Base-by-base conservation (phyloP, 2,888 invertebrate genomes). In the Zygogramma bicolorata region DNA sequence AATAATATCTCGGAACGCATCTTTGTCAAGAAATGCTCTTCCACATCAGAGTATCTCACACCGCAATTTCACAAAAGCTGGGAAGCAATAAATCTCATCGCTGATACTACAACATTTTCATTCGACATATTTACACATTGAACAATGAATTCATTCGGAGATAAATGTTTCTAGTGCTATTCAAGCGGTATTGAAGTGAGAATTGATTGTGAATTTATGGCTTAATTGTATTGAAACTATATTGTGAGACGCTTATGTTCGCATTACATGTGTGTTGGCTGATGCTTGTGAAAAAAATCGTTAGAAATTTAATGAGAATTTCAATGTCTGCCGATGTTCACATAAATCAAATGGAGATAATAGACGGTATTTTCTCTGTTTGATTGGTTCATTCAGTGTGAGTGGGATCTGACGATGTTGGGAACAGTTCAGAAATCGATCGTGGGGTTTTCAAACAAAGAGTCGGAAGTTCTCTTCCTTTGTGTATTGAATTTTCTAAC, bases 81-180 rank as follows among this genome's bases (percentile, higher is more conserved):
- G 53, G n/a, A 25, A 53, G 53, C 13, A 1, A 53, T 53, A 53
- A 53, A 53, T 53, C 53, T 53, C 20, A 27, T 6, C 6, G 27
- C 25, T 27, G 27, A 25, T 25, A 25, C 53, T 53, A 27, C 13
- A 53, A 25, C 10, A 25, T 53, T 53, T 53, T 53, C 27, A n/a
- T n/a, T 25, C 53, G 15, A 27, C 53, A n/a, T 53, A 27, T 53
- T 25, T 25, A 53, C 53, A 53, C 53, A 53, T 22, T 15, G 25
- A 40, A 42, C 29, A 62, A 62, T 62, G 42, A 62, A 62, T 40
- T 42, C 62, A 62, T 62, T 62, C 62, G n/a, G n/a, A 62, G 62
- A 62, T 42, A 27, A 62, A 20, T 42, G 15, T 42, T 62, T 25
- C 25, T n/a, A 42, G 42, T 62, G 62, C 62, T 62, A 62, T 42